Evolutionary conservation across 2,113 vertebrate genomes (phyloP), one percentile per base, ranked within the genome.

Genomic region (Isichthys henryi): DNA sequence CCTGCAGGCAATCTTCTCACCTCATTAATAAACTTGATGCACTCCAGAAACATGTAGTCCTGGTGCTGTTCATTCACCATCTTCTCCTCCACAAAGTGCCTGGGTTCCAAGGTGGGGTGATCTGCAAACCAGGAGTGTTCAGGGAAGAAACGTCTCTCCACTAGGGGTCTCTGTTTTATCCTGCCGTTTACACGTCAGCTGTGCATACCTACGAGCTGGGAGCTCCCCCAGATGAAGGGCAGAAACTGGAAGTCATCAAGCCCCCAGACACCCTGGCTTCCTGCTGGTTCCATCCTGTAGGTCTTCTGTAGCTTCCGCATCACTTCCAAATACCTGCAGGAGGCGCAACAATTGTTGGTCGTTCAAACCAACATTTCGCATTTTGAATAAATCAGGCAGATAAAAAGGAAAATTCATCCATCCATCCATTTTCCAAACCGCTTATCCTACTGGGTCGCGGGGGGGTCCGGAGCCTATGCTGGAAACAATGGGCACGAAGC

Each of bases 171-270:
- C 88, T 31, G 43, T 90, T 48, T 50, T 43, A 56, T 13, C 45
- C 83, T 0, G 1, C 11, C 10, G 31, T 70, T 70, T 70, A 80
- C 13, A 43, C 13, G 0, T 2, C 35, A 80, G 74, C 74, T 19
- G 35, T 8, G 39, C 74, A 43, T 96, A 97, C 97, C 97, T 96
- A 99, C 93, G 85, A 99, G 96, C 93, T 99, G 98, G 1, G 98
- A 96, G 89, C 98, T 99, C 91, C 98, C 98, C 98, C 98, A 99
- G 91, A 99, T 98, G 94, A 99, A 99, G 90, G 98, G 98, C 17
- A 99, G 95, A 83, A 99, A 99, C 56, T 99, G 98, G 94, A 99
- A 99, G 94, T 99, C 98, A 2, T 99, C 98, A 90, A 99, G 96
- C 89, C 98, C 98, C 98, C 98, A 99, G 89, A 99, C 98, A 0